Conservation (phyloP, 2,888 invertebrate species). For the Drosophila helvetica region DNA sequence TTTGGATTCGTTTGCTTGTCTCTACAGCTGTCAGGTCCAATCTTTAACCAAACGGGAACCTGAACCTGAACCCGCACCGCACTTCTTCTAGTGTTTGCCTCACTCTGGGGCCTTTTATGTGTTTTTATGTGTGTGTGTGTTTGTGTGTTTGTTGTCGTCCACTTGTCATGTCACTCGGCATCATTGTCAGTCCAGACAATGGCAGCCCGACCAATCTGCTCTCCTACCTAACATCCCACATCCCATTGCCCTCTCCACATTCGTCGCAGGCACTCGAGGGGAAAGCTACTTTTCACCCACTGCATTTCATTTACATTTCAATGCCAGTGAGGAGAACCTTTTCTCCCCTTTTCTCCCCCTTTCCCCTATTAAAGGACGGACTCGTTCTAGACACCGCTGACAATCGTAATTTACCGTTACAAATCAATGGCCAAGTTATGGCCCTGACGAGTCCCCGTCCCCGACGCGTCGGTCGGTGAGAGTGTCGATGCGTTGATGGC, state of each 20-base stretch:
- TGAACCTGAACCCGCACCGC: constrained; percentile 45
- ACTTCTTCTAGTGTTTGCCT: constrained; percentile 63
- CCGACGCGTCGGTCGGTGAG: constrained; percentile 33
- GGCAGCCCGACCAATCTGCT: constrained; percentile 42
- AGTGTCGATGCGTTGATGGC: constrained; percentile 24
- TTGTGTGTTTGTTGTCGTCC: constrained; percentile 58
- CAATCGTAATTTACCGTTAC: constrained; percentile 73
- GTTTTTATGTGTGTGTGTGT: constrained; percentile 21
- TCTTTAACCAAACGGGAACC: constrained; percentile 56
- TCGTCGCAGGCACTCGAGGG: constrained; percentile 11
- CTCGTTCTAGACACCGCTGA: constrained; percentile 46
- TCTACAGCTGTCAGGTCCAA: constrained; percentile 72
- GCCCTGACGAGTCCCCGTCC: constrained; percentile 36
- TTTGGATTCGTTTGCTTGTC: constrained; percentile 56
- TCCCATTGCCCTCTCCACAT: constrained; percentile 11
- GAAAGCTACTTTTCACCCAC: constrained; percentile 20
- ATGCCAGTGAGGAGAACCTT: constrained; percentile 21
- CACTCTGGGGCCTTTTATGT: constrained; percentile 48
- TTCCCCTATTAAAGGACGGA: neutral
- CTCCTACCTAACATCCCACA: constrained; percentile 15
- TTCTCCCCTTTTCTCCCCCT: neutral
- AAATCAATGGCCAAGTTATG: constrained; percentile 75
- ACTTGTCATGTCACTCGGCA: constrained; percentile 77
- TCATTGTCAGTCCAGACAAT: constrained; percentile 75
- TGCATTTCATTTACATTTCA: constrained; percentile 52